Evolutionary conservation across 2,797 vertebrate species (phyloP), one percentile per base, ranked within the genome.

Genomic region (Spea hammondii): DNA sequence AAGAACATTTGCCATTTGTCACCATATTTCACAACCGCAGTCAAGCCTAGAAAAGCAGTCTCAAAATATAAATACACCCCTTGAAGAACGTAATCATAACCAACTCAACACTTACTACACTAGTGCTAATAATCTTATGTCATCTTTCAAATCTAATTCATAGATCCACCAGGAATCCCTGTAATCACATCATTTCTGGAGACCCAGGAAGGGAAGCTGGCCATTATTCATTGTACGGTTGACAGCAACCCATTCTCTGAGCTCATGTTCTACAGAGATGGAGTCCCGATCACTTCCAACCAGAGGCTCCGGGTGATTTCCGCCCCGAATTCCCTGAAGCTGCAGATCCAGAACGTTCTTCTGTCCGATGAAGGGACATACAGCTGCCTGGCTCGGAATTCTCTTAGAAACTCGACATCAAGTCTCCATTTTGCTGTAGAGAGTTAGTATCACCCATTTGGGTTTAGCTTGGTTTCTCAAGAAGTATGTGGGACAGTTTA

Each of bases 181-280:
- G 50, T 59, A 0, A 5, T 92, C 3, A 78, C 78, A 0, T 72
- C 90, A 14, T 88, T 92, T 79, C 84, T 91, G 79, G 91, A 93
- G 83, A 83, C 64, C 0, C 87, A 88, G 78, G 83, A 67, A 0
- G 87, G 89, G 1, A 71, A 79, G 0, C 6, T 86, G 84, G 88
- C 85, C 73, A 83, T 92, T 0, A 0, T 93, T 49, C 82, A 46
- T 47, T 93, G 92, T 9, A 12, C 84, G 0, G 91, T 90, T 72
- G 85, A 89, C 83, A 92, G 92, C 44, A 87, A 85, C 72, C 91
- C 92, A 0, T 72, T 50, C 0, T 87, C 91, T 51, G 32, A 79
- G 0, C 4, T 93, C 81, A 65, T 75, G 9, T 75, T 93, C 0
- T 84, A 82, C 60, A 89, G 0, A 0, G 55, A 77, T 0, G 70